phyloP scores from a whole-genome alignment of 2,113 vertebrate species.

The Ploceus nigricollis region DNA sequence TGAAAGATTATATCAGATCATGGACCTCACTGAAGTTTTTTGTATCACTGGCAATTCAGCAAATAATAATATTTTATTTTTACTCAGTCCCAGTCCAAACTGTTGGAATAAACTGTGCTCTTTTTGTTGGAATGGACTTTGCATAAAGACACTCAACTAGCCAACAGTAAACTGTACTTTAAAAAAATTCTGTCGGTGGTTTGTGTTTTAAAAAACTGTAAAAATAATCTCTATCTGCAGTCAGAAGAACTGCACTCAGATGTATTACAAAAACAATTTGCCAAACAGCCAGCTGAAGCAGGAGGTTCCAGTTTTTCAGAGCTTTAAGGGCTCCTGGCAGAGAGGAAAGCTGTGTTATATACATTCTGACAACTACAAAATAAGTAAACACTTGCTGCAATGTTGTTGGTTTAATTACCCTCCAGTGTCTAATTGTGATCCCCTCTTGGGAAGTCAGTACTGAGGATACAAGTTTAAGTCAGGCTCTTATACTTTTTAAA shows the following conservation, averaged over 20 bases:
- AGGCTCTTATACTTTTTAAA: not conserved
- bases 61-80: not conserved
- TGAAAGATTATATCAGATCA: not conserved
- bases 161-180: not conserved
- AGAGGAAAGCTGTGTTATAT: not conserved
- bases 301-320: slow-evolving; percentile 47
- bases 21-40: not conserved
- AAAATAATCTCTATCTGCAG: not conserved
- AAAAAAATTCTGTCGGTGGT: not conserved
- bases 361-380: slow-evolving; percentile 22
- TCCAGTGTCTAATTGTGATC: not conserved
- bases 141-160: not conserved
- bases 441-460: not conserved
- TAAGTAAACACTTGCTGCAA: not conserved
- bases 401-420: slow-evolving; percentile 20
- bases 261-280: slow-evolving; percentile 11
- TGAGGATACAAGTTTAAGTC: not conserved
- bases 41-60: not conserved
- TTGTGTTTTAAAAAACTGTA: not conserved
- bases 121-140: not conserved
- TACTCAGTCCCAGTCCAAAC: not conserved
- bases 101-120: not conserved
- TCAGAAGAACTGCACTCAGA: not conserved
- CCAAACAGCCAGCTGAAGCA: slow-evolving; percentile 40
- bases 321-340: slow-evolving; percentile 3